Evolutionary conservation across 1,140 invertebrate genomes (phyloP), one percentile per base, ranked within the genome.

Genomic region (Schlechtendalia chinensis): DNA sequence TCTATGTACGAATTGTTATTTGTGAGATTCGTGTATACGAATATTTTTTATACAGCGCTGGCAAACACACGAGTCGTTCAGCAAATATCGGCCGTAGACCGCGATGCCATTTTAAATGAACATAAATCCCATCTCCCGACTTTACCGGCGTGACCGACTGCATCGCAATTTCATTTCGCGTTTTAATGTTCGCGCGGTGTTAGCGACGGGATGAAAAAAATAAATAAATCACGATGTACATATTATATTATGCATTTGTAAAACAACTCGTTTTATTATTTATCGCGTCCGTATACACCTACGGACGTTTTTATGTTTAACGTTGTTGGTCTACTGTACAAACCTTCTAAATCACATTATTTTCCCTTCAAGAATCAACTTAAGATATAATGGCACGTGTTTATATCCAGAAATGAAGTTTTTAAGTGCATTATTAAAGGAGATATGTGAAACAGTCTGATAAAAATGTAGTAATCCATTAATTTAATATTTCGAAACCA

Each of bases 221-320:
- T 24, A 47, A 47, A 69, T 69, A 69, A 69, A 69, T 47, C n/a
- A 47, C 39, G 32, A 12, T 39, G 8, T 39, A 39, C 32, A 39
- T 39, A 39, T n/a, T n/a, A n/a, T 8, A 39, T 39, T 39, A 39
- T 39, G 8, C 19, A n/a, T 12, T n/a, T n/a, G 22, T 69, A 39
- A 39, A 47, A 47, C 65, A 39, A 39, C 32, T n/a, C 45, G 47
- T 69, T 69, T 47, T 69, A 69, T 69, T 69, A 47, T 69, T 47
- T 69, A 69, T 69, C 22, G 32, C n/a, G 14, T 5, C 39, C 22
- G 22, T 12, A 11, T 39, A 39, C 32, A 17, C 29, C 29, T 10
- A n/a, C n/a, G 63, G n/a, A 32, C 1, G 5, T 47, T 63, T 63
- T 63, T 11, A 22, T 47, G 8, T 45, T 69, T 8, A 39, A 39